phyloP scores from a whole-genome alignment of 2,113 vertebrate genomes.

The Notarius quadriscutis region DNA sequence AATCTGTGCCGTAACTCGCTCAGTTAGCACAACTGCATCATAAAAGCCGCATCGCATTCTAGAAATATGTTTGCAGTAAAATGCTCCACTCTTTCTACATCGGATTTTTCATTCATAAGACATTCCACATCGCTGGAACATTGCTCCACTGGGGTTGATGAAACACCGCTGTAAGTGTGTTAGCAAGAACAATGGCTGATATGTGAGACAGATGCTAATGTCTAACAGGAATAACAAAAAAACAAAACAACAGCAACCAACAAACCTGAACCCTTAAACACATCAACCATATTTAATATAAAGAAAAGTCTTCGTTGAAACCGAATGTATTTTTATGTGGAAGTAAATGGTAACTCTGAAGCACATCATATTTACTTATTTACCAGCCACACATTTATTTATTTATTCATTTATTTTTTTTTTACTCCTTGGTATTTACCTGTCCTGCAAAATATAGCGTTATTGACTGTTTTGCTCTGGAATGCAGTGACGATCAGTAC shows the following conservation, averaged over 20 bases:
- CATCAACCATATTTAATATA: neutral
- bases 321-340: neutral
- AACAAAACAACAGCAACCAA: neutral
- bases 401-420: neutral
- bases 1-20: too few relatives aligned
- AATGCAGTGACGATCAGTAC: constrained; percentile 24
- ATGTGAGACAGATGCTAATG: neutral
- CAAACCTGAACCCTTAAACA: neutral
- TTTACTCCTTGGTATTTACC: neutral
- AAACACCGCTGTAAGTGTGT: neutral
- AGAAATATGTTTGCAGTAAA: neutral
- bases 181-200: neutral
- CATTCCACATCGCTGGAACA: neutral
- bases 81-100: neutral
- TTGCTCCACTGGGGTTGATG: neutral
- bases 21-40: too few relatives aligned
- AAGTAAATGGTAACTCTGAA: neutral
- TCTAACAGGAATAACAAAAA: neutral
- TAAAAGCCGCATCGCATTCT: neutral
- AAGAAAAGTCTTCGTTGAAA: neutral
- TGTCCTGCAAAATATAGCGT: neutral
- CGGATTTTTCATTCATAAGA: neutral
- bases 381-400: neutral
- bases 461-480: neutral
- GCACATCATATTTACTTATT: neutral